Conservation (phyloP, 2,113 vertebrate genomes). For the Cricetomys ansorgei region DNA sequence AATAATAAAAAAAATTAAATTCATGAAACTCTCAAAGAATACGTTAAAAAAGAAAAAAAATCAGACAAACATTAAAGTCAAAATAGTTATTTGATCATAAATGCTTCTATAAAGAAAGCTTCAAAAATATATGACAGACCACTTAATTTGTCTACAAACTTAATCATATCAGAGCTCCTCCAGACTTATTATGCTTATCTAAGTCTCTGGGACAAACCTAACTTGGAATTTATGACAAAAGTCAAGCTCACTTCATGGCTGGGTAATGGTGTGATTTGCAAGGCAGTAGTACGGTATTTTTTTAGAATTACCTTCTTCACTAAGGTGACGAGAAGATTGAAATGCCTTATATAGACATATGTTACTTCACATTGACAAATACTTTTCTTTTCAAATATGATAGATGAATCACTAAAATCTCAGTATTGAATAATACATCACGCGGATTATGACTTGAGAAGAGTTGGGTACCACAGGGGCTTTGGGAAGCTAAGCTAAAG, state of each 20-base stretch:
- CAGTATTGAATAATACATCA: background rate
- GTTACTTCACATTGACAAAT: constrained; percentile 10
- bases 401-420: background rate
- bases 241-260: background rate
- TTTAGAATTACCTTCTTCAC: background rate
- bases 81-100: background rate
- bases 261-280: background rate
- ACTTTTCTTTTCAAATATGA: constrained; percentile 29
- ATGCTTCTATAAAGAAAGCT: background rate
- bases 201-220: constrained; percentile 16
- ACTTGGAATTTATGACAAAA: background rate
- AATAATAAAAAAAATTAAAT: background rate
- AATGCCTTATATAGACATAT: background rate
- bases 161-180: background rate
- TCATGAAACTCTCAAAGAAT: background rate
- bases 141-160: background rate
- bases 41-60: background rate
- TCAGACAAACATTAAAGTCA: background rate
- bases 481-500: background rate
- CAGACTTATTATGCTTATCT: background rate
- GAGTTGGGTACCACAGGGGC: background rate
- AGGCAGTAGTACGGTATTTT: background rate
- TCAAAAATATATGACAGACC: background rate
- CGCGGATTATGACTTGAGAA: background rate
- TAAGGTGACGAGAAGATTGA: background rate